Base-by-base conservation (phyloP, 2,113 vertebrate species). In the Callaeas wilsoni region DNA sequence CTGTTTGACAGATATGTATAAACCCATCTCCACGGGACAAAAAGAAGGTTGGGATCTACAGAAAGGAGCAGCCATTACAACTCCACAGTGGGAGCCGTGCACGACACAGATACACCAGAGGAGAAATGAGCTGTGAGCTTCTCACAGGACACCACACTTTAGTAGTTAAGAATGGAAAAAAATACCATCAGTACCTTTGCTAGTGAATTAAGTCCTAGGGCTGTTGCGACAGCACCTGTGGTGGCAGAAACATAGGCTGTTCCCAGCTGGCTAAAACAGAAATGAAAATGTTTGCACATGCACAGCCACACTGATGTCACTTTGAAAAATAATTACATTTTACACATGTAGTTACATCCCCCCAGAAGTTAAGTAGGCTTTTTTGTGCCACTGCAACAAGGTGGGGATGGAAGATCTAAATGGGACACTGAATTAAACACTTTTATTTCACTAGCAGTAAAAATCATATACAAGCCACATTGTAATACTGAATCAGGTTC, bases 181-280 rank as follows among this genome's bases (percentile, higher is more conserved):
- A 82, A 77, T 12, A 9, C 70, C 25, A 84, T 5, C 50, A 79
- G 80, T 98, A 99, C 99, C 99, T 99, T 99, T 96, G 99, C 98
- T 95, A 99, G 96, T 49, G 98, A 98, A 84, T 99, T 99, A 89
- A 99, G 99, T 97, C 99, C 99, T 84, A 99, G 98, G 92, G 99
- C 99, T 57, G 99, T 99, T 60, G 97, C 99, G 0, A 99, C 99
- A 25, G 99, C 99, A 90, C 99, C 99, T 1, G 99, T 99, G 74
- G 99, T 99, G 67, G 99, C 99, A 87, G 99, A 99, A 93, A 99
- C 98, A 89, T 99, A 99, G 57, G 99, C 99, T 73, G 98, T 98
- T 94, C 99, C 99, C 93, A 99, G 98, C 97, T 99, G 99, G 85
- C 99, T 99, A 96, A 77, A 98, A 98, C 97, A 96, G 94, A 96